phyloP scores from a whole-genome alignment of 2,888 invertebrate species.

The Alloscopus bannaensis region DNA sequence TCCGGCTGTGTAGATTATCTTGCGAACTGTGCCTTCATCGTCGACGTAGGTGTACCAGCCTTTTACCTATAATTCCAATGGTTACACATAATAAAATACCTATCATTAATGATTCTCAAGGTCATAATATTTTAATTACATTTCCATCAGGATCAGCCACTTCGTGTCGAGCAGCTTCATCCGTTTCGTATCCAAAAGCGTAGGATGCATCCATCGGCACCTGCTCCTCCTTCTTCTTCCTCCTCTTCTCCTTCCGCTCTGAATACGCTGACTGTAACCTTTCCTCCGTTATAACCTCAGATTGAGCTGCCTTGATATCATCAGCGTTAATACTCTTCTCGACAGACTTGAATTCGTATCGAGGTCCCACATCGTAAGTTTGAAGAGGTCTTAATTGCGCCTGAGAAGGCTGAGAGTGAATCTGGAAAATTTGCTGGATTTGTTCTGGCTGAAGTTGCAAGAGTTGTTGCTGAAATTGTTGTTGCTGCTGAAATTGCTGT shows the following conservation, averaged over 20 bases:
- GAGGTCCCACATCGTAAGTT: conserved; percentile 37
- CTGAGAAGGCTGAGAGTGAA: neutral
- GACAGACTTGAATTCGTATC: conserved; percentile 41
- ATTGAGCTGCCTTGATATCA: conserved; percentile 51
- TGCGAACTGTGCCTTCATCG: conserved; percentile 64
- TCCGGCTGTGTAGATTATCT: conserved; percentile 69
- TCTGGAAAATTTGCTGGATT: conserved; percentile 47
- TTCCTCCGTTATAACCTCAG: conserved; percentile 55
- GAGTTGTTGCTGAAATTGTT: neutral
- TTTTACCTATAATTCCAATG: conserved; percentile 56
- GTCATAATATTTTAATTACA: too few relatives aligned
- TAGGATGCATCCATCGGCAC: conserved; percentile 64
- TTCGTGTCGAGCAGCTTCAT: conserved; percentile 68
- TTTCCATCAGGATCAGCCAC: conserved; percentile 67
- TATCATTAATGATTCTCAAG: too few relatives aligned
- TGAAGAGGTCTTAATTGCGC: conserved; percentile 5
- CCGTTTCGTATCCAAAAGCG: conserved; percentile 66
- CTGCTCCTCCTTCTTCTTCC: conserved; percentile 24
- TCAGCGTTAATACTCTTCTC: conserved; percentile 32
- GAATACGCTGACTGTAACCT: conserved; percentile 55
- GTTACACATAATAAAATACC: neutral
- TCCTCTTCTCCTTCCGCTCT: conserved; percentile 49
- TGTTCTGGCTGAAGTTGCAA: conserved; percentile 30
- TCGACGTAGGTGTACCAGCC: conserved; percentile 65
- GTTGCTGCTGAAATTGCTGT: neutral